These are phyloP conservation scores for Heliconius ethilla DNA, from an alignment of 2,888 invertebrate genomes.

Conservation along the genomic window DNA sequence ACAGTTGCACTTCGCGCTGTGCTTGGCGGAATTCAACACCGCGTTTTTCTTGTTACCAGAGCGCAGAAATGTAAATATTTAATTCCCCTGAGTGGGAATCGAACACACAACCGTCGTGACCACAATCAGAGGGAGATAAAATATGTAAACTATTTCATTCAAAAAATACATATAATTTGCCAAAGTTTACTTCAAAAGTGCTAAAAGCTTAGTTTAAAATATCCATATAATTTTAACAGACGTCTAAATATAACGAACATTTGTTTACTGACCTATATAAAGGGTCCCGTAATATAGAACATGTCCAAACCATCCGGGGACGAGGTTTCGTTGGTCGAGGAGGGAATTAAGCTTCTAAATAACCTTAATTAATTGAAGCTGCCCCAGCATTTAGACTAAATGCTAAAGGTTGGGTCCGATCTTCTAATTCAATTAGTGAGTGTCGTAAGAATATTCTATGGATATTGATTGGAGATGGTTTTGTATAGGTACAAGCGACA, in stretches of 20 bases:
- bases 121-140: too few relatives aligned
- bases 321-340: not conserved
- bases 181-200: not conserved
- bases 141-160: not conserved
- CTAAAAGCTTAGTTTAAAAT: not conserved
- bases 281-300: conserved; percentile 15
- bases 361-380: conserved; percentile 19
- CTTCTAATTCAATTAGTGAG: conserved; percentile 1
- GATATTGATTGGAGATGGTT: not conserved
- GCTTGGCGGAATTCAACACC: too few relatives aligned
- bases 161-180: not conserved
- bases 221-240: not conserved
- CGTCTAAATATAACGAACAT: conserved; percentile 13
- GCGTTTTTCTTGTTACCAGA: not conserved
- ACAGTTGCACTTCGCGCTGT: not conserved
- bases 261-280: conserved; percentile 22
- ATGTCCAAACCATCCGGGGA: not conserved
- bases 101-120: too few relatives aligned
- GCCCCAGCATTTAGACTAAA: conserved; percentile 1
- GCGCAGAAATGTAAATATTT: too few relatives aligned
- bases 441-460: conserved; percentile 5
- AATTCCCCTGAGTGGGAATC: too few relatives aligned
- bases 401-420: conserved; percentile 9
- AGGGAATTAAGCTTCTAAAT: conserved; percentile 20
- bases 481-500: too few relatives aligned